phyloP scores from a whole-genome alignment of 2,888 invertebrate genomes.

The Cryptocephalus primarius region DNA sequence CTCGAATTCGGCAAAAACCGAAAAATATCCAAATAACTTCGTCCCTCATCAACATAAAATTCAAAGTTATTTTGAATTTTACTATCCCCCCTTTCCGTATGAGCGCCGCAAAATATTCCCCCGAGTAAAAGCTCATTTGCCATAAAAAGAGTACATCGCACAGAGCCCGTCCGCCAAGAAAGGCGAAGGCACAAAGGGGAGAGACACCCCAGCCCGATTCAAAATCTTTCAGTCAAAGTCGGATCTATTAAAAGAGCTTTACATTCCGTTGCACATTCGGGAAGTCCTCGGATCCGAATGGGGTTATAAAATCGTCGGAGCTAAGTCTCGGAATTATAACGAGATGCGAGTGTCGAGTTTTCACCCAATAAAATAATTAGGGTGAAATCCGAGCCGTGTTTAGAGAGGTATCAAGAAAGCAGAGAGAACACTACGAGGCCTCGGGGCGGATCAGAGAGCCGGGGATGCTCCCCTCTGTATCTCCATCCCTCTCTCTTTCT shows the following conservation, averaged over 20 bases:
- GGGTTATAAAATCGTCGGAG: conserved; percentile 2
- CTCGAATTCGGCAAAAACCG: too few relatives aligned
- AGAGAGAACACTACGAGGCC: not conserved
- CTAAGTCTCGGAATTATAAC: conserved; percentile 6
- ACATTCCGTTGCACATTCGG: not conserved
- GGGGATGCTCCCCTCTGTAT: not conserved
- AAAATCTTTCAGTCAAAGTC: too few relatives aligned
- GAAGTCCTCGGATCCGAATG: not conserved
- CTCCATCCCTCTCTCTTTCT: too few relatives aligned
- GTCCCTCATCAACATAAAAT: too few relatives aligned
- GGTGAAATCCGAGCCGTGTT: not conserved
- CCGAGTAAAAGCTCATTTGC: not conserved
- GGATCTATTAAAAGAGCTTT: not conserved
- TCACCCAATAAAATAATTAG: conserved; percentile 13
- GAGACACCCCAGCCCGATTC: too few relatives aligned
- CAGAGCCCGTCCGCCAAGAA: not conserved
- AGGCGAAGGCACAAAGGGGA: not conserved
- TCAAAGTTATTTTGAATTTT: too few relatives aligned
- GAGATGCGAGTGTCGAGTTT: conserved; percentile 5
- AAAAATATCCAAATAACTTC: too few relatives aligned
- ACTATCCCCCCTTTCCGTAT: too few relatives aligned
- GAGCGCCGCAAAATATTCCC: not conserved
- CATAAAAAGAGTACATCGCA: not conserved
- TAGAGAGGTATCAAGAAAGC: too few relatives aligned
- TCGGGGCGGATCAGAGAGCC: not conserved